A percentile compares a stretch with the other conserved stretches of the same genome.
These are phyloP conservation scores for Caenorhabditis becei DNA, from an alignment of 2,888 invertebrate genomes.

Conservation along the genomic window DNA sequence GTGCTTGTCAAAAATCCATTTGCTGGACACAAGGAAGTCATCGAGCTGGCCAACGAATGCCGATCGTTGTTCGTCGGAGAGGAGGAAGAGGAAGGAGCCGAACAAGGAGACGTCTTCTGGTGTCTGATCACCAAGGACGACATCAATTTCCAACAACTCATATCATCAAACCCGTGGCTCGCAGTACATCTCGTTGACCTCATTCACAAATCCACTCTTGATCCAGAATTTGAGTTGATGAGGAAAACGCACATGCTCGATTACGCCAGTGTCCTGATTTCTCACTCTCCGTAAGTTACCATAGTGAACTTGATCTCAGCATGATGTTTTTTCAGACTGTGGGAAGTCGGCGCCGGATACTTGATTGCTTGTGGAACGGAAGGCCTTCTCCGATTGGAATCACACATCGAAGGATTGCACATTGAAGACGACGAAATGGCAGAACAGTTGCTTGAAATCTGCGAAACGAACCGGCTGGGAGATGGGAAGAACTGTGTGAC, in stretches of 20 bases:
- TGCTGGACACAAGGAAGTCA: conserved; percentile 43
- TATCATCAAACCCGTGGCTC: conserved; percentile 66
- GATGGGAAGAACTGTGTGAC: conserved; percentile 63
- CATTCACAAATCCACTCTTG: conserved; percentile 52
- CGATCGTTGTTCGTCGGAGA: conserved; percentile 31
- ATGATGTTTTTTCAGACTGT: conserved; percentile 47
- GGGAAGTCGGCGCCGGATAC: conserved; percentile 68
- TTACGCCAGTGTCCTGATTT: conserved; percentile 59
- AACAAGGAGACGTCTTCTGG: conserved; percentile 52
- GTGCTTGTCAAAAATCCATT: conserved; percentile 62
- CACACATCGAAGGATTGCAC: conserved; percentile 60
- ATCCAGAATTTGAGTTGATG: conserved; percentile 49
- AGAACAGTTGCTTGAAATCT: conserved; percentile 59
- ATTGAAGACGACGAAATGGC: conserved; percentile 68
- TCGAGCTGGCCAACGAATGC: conserved; percentile 53
- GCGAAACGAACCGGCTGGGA: conserved; percentile 52
- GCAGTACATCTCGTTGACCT: conserved; percentile 67
- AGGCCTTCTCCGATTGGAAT: conserved; percentile 62
- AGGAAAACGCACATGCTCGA: conserved; percentile 48
- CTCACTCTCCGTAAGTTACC: conserved; percentile 53
- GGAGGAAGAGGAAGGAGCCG: conserved; percentile 6
- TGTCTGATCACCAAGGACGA: conserved; percentile 54
- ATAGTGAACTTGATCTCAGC: neutral
- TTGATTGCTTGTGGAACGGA: conserved; percentile 60
- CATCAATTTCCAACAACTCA: conserved; percentile 50